Evolutionary conservation across 2,888 invertebrate species (phyloP).

Genomic region (Nomada lathburiana): DNA sequence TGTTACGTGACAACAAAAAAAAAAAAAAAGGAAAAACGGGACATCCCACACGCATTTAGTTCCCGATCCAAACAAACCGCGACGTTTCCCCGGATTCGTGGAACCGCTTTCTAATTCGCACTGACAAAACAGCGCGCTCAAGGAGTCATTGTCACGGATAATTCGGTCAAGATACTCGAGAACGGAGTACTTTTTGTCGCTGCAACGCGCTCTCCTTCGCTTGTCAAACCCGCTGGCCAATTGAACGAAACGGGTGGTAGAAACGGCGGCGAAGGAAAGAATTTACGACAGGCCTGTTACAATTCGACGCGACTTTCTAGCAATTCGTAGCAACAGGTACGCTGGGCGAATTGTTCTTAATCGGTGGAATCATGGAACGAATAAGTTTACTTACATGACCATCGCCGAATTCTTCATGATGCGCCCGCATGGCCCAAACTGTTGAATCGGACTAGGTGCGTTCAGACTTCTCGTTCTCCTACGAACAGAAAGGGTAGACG

Average conservation of each 20-base stretch:
- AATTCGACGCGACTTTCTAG: constrained; percentile 23
- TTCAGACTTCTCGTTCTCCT: constrained; percentile 98
- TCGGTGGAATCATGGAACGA: not conserved
- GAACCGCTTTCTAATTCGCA: constrained; percentile 31
- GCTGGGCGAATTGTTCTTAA: not conserved
- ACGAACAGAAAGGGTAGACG: constrained; percentile 83
- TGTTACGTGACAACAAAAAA: not conserved
- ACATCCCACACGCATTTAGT: no score
- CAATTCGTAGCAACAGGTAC: not conserved
- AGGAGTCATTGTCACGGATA: constrained; percentile 39
- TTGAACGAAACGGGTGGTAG: not conserved
- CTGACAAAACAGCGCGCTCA: not conserved
- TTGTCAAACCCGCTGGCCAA: constrained; percentile 5
- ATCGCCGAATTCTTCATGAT: constrained; percentile 98
- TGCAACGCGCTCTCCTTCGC: constrained; percentile 27
- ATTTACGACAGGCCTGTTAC: not conserved
- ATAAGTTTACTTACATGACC: constrained; percentile 94
- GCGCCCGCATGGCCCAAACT: constrained; percentile 99
- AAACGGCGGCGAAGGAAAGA: not conserved
- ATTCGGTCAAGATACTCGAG: constrained; percentile 37
- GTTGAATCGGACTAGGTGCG: constrained; percentile 97
- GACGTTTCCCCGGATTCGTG: constrained; percentile 9
- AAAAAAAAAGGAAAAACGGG: not conserved
- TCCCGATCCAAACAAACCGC: no score
- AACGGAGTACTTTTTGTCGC: not conserved